Evolutionary conservation across 30 jellyfish, hydroid and myxozoan species (phyloP).

Genomic region (Aurelia coerulea): DNA sequence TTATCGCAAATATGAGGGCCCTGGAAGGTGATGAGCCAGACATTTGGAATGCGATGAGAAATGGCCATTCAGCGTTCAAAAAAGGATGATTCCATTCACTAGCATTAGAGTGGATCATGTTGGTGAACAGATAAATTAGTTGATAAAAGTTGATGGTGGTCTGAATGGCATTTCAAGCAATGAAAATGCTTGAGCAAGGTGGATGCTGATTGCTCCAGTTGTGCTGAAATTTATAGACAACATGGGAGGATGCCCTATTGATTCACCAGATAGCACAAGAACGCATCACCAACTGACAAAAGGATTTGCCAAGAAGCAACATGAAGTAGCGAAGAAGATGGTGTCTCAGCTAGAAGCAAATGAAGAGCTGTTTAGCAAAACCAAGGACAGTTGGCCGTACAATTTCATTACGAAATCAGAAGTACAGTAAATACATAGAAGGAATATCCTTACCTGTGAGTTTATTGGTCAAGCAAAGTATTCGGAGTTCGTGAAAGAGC

Average conservation of each 20-base stretch:
- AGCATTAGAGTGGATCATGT: constrained; percentile 41
- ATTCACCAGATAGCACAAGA: not conserved
- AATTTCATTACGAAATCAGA: not conserved
- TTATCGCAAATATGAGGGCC: not conserved
- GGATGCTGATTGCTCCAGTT: constrained; percentile 1
- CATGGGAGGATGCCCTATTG: too few species aligned
- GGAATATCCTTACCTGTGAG: not conserved
- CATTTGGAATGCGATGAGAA: too few species aligned
- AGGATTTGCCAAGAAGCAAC: too few species aligned
- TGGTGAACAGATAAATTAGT: constrained; percentile 44
- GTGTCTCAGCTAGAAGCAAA: not conserved
- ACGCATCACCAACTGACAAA: constrained; percentile 17
- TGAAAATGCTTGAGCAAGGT: constrained; percentile 23
- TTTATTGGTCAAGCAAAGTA: too few species aligned
- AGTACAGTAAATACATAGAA: not conserved
- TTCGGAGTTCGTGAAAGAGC: too few species aligned
- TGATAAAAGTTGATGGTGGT: constrained; percentile 23
- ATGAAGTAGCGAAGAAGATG: not conserved
- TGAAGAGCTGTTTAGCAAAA: too few species aligned
- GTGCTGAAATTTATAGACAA: too few species aligned
- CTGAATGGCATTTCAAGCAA: constrained; percentile 16
- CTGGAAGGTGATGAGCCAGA: too few species aligned
- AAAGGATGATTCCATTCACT: constrained; percentile 16
- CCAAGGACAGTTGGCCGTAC: not conserved
- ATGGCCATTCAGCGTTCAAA: too few species aligned